Evolutionary conservation across 2,113 vertebrate genomes (phyloP).

Genomic region (Motacilla alba): DNA sequence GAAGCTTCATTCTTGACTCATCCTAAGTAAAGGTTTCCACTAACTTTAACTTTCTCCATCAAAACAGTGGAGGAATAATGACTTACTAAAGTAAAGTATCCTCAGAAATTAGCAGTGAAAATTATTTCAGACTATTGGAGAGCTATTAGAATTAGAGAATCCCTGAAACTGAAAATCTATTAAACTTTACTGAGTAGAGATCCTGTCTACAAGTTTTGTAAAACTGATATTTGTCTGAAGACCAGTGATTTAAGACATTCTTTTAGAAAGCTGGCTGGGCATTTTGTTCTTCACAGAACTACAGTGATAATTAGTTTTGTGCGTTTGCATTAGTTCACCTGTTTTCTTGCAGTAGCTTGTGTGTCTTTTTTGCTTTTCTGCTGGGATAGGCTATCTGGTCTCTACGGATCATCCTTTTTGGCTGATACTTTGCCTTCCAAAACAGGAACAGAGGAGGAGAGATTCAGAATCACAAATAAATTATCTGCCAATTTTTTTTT

Average conservation of each 20-base stretch:
- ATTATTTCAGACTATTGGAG: background rate
- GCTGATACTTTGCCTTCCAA: background rate
- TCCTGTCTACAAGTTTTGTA: background rate
- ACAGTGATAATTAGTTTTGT: background rate
- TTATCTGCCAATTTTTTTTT: background rate
- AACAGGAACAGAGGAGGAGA: background rate
- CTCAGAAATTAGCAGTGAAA: background rate
- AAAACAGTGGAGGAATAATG: background rate
- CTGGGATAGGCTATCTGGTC: background rate
- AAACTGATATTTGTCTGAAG: background rate
- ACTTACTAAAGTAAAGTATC: background rate
- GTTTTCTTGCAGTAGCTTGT: background rate
- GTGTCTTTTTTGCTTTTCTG: background rate
- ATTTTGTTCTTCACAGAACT: background rate
- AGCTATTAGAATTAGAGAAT: background rate
- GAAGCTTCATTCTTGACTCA: background rate
- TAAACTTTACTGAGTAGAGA: background rate
- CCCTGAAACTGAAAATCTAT: background rate
- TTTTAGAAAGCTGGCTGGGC: background rate
- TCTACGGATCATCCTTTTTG: background rate
- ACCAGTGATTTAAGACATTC: background rate
- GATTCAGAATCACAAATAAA: background rate
- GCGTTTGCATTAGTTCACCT: background rate
- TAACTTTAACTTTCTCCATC: background rate
- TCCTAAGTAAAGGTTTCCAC: conserved; percentile 1